phyloP scores from a whole-genome alignment of 2,797 vertebrate species.

The Poecile montanus region DNA sequence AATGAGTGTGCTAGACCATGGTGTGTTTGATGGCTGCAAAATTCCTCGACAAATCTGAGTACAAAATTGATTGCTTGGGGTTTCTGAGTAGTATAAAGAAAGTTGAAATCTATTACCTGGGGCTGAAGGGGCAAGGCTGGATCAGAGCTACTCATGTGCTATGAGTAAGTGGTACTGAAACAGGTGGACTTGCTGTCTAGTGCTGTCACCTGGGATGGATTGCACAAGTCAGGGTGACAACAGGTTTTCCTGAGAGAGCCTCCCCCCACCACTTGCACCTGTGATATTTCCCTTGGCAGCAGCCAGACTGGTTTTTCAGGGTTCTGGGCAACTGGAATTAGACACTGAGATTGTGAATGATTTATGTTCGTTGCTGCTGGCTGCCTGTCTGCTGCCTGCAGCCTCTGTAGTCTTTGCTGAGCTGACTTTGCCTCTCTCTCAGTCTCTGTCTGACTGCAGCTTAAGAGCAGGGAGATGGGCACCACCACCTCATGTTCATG shows the following conservation, averaged over 20 bases:
- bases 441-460: background rate
- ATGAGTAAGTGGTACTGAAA: background rate
- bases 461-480: background rate
- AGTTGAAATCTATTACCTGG: background rate
- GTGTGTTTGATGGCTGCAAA: background rate
- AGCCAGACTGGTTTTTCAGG: constrained; percentile 13
- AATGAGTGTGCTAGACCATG: background rate
- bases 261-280: background rate
- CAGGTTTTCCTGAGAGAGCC: background rate
- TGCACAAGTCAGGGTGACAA: background rate
- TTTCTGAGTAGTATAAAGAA: background rate
- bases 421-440: background rate
- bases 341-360: background rate
- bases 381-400: background rate
- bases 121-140: background rate
- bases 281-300: background rate
- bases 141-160: background rate
- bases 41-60: background rate
- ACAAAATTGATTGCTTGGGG: background rate
- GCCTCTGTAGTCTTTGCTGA: background rate
- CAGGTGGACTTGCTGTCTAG: background rate
- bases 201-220: background rate
- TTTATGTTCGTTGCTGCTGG: background rate
- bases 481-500: background rate
- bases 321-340: background rate